phyloP scores from a whole-genome alignment of 2,797 vertebrate species.

The Melanotaenia parkinsoni region DNA sequence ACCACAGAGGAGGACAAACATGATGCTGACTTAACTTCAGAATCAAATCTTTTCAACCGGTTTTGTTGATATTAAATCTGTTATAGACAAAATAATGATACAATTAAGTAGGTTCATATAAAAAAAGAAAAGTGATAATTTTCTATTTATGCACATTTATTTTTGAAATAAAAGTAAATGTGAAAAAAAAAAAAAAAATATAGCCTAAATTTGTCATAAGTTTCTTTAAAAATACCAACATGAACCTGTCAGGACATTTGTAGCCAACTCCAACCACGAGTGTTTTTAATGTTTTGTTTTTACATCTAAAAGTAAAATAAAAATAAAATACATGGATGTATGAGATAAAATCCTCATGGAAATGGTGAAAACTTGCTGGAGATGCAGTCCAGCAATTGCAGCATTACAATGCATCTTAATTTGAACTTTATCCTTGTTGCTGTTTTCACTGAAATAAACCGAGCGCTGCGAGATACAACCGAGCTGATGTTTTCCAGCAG shows the following conservation, averaged over 20 bases:
- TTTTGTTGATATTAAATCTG: background rate
- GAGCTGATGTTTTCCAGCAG: constrained; percentile 1
- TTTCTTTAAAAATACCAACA: background rate
- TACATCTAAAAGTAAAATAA: background rate
- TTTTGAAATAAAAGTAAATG: no score
- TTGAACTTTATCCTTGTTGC: background rate
- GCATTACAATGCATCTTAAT: background rate
- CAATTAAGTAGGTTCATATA: background rate
- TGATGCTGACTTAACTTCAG: no score
- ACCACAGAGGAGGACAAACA: background rate
- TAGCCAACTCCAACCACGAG: background rate
- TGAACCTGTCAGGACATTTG: background rate
- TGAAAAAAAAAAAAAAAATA: background rate
- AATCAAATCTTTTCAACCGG: no score
- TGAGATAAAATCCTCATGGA: background rate
- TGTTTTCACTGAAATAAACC: background rate
- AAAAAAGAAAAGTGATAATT: no score
- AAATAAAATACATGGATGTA: background rate
- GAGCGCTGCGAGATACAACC: background rate
- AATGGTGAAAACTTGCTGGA: background rate
- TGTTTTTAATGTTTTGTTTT: background rate
- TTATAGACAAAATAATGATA: background rate
- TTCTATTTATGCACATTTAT: no score
- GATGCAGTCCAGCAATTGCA: background rate
- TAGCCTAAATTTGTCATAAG: no score